These are phyloP conservation scores for Cordilura impudica DNA, from an alignment of 2,888 invertebrate species.

Conservation along the genomic window DNA sequence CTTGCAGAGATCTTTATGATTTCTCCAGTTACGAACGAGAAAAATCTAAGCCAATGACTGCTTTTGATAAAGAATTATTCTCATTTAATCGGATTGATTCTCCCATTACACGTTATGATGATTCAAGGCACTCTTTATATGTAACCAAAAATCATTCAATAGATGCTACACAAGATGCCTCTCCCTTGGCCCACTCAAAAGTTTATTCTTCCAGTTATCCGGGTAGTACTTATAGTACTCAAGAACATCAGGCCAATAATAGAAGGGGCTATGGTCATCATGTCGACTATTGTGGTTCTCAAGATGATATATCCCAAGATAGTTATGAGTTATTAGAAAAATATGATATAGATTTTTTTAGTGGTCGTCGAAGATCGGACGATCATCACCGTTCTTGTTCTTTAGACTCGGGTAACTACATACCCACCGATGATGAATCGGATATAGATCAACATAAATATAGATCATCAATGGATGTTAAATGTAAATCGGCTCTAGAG, in stretches of 20 bases:
- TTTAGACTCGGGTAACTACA: conserved; percentile 87
- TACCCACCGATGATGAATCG: conserved; percentile 86
- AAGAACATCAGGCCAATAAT: conserved; percentile 71
- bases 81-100: conserved; percentile 81
- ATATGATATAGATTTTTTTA: conserved; percentile 79
- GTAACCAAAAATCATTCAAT: conserved; percentile 82
- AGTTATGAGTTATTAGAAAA: conserved; percentile 91
- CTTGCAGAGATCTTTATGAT: conserved; percentile 89
- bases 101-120: conserved; percentile 86
- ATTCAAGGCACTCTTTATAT: conserved; percentile 82
- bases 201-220: conserved; percentile 93
- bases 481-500: conserved; percentile 84
- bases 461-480: conserved; percentile 81
- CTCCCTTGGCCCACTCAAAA: conserved; percentile 82
- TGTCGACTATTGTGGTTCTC: conserved; percentile 81
- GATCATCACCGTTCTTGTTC: conserved; percentile 84
- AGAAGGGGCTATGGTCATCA: conserved; percentile 80
- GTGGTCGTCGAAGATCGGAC: conserved; percentile 75
- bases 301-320: conserved; percentile 92
- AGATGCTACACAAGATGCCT: conserved; percentile 84
- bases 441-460: conserved; percentile 81
- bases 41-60: conserved; percentile 77
- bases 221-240: conserved; percentile 84
- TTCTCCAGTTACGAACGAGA: conserved; percentile 83
- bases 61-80: conserved; percentile 78